Base-by-base conservation (phyloP, 1,140 invertebrate species). In the Hirudo medicinalis region DNA sequence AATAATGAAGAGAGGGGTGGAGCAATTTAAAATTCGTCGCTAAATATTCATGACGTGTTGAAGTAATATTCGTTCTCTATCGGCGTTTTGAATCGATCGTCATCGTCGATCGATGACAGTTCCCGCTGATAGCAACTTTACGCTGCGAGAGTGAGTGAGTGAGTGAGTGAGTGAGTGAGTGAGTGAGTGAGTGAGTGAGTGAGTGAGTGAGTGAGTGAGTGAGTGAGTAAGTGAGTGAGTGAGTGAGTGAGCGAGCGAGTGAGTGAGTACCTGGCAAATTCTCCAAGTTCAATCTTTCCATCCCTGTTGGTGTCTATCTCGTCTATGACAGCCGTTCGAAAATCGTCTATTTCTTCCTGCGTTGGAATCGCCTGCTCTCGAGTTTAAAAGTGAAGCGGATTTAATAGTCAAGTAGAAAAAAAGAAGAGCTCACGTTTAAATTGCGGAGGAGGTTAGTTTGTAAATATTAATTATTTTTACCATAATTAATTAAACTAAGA, bases 131-230 rank as follows among this genome's bases (percentile, higher is more conserved):
- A 36, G 32, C 6, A 6, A 57, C 19, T 63, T 25, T 25, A 63
- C 8, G 57, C 22, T 53, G 68, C 32, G 13, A 29, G 67, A 29
- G 27, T 71, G 70, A n/a, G 70, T 71, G 70, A 17, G 49, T 71
- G 70, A 27, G 54, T 63, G 70, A n/a, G 70, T 67, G 70, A n/a
- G 54, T 71, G 70, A 57, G 70, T 71, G 70, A 66, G 70, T 57
- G 53, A n/a, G 70, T 71, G 70, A 60, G 54, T 57, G 72, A 71
- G 72, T 70, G 72, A 71, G 72, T 63, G 67, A 72, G 73, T 74
- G 71, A 70, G 74, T 70, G 73, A 69, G 63, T 74, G 71, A 70
- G 71, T 74, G 71, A 66, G 74, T 75, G 68, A 68, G 54, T 75
- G 69, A 71, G 32, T 73, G 74, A 67, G 72, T 67, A 69, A 73